phyloP scores from a whole-genome alignment of 2,888 invertebrate genomes.

The Tetanocera ferruginea region DNA sequence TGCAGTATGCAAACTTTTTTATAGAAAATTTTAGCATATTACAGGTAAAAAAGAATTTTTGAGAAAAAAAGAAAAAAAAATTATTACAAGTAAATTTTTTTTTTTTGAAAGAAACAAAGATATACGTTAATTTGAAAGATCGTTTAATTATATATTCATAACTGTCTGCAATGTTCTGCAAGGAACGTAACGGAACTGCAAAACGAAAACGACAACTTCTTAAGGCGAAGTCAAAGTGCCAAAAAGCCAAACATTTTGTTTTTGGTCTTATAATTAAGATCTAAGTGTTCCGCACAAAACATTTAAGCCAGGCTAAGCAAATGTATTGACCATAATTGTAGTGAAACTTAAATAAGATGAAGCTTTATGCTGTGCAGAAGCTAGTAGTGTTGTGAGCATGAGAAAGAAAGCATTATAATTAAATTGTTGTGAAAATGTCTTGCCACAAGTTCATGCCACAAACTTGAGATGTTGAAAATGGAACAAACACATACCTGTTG shows the following conservation, averaged over 20 bases:
- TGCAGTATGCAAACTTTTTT: conserved; percentile 67
- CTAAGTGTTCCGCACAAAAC: conserved; percentile 13
- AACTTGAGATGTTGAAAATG: not conserved
- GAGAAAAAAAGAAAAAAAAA: conserved; percentile 52
- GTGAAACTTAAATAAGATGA: conserved; percentile 14
- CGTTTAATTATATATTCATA: conserved; percentile 11
- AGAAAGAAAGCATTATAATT: not conserved
- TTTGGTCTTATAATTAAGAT: not conserved
- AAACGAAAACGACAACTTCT: too few species aligned
- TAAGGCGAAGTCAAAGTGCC: too few species aligned
- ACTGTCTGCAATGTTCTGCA: not conserved
- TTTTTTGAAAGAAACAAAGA: conserved; percentile 46
- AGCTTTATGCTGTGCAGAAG: not conserved
- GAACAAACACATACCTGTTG: conserved; percentile 9
- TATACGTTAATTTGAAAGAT: conserved; percentile 38
- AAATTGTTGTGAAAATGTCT: not conserved
- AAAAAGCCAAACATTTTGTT: too few species aligned
- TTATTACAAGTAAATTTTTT: conserved; percentile 38
- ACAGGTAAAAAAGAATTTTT: conserved; percentile 43
- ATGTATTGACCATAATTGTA: not conserved
- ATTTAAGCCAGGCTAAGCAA: conserved; percentile 12
- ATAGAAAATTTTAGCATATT: conserved; percentile 47
- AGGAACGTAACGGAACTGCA: not conserved
- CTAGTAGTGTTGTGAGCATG: not conserved
- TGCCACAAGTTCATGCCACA: not conserved